A percentile compares a stretch with the other conserved stretches of the same genome.
phyloP scores from a whole-genome alignment of 2,113 vertebrate species.

The western clawed frog (Xenopus tropicalis) region UCB_Xtro_10.0 CM004448.2:89885501-89886000 shows the following conservation, averaged over 20 bases:
- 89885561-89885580: neutral
- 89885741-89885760: slow-evolving; percentile 75
- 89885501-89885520: neutral
- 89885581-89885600: neutral
- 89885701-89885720: slow-evolving; percentile 63
- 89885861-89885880: slow-evolving; percentile 72
- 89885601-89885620: neutral
- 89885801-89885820: slow-evolving; percentile 79
- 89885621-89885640: neutral
- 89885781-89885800: slow-evolving; percentile 74
- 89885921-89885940: slow-evolving; percentile 87
- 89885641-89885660: neutral
- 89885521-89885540: neutral
- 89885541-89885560: neutral
- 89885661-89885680: neutral
- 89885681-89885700: slow-evolving; percentile 69
- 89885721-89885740: slow-evolving; percentile 72
- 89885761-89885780: slow-evolving; percentile 82
- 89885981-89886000: slow-evolving; percentile 73
- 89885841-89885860: slow-evolving; percentile 80
- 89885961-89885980: slow-evolving; percentile 88
- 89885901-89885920: slow-evolving; percentile 89
- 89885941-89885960: slow-evolving; percentile 90
- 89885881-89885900: slow-evolving; percentile 85
- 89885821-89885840: slow-evolving; percentile 80